phyloP scores from a whole-genome alignment of 1,140 invertebrate genomes.

The Drosophila tristis region DNA sequence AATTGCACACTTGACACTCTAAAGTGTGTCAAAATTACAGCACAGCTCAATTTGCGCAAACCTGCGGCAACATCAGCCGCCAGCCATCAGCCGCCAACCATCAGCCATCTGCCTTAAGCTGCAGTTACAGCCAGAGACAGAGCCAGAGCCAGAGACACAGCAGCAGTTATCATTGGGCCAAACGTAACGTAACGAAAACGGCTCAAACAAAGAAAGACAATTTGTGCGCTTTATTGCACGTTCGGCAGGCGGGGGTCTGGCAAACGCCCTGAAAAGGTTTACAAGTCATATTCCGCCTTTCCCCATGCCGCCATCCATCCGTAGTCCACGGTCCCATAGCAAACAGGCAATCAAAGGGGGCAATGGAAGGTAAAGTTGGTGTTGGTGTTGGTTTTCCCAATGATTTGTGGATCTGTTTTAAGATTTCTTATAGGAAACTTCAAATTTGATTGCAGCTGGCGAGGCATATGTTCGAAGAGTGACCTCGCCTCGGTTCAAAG shows the following conservation, averaged over 20 bases:
- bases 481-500: conserved; percentile 55
- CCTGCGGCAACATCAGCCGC: conserved; percentile 14
- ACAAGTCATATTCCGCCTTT: conserved; percentile 46
- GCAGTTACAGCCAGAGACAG: too few species aligned
- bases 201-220: conserved; percentile 25
- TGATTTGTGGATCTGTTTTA: conserved; percentile 40
- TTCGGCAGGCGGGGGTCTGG: neutral
- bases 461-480: neutral
- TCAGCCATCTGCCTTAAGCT: conserved; percentile 4
- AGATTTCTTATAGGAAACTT: conserved; percentile 14
- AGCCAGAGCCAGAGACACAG: too few species aligned
- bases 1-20: conserved; percentile 64
- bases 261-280: conserved; percentile 46
- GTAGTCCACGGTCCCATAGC: too few species aligned
- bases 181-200: conserved; percentile 38
- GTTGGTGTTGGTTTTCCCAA: conserved; percentile 23
- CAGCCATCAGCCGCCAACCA: neutral
- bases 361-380: conserved; percentile 27
- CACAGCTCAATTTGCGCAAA: conserved; percentile 55
- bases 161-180: conserved; percentile 40
- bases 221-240: conserved; percentile 15
- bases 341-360: too few species aligned
- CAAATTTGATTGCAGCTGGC: conserved; percentile 1
- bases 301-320: conserved; percentile 18
- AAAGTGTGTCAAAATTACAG: conserved; percentile 64